These are phyloP conservation scores for Eurypyga helias DNA, from an alignment of 2,113 vertebrate genomes.

Conservation along the genomic window DNA sequence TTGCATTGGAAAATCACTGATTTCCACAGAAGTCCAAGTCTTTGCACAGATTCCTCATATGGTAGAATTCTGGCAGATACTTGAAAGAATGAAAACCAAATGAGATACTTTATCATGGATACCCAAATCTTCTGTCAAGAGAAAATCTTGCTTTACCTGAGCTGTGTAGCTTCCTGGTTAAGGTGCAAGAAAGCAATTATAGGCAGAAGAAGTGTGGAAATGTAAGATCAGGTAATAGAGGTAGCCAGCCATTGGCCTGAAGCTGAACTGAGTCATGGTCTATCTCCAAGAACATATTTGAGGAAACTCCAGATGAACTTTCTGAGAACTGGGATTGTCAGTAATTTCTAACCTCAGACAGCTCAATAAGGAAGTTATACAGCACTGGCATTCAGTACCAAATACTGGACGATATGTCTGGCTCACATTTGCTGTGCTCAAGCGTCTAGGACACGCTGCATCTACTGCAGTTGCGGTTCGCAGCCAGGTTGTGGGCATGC, in stretches of 20 bases:
- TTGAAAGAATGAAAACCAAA: not conserved
- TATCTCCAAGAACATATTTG: not conserved
- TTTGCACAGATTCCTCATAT: not conserved
- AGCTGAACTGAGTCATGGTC: not conserved
- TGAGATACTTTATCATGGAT: not conserved
- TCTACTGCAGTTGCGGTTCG: not conserved
- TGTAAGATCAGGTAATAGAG: not conserved
- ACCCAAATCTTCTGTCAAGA: not conserved
- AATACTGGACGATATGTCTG: rapidly evolving
- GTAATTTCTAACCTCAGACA: not conserved
- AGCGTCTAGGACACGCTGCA: not conserved
- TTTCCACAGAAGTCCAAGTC: not conserved
- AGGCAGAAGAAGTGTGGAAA: not conserved
- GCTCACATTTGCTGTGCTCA: not conserved
- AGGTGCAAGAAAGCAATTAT: not conserved
- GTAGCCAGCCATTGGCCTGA: not conserved
- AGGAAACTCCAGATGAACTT: not conserved
- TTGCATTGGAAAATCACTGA: not conserved
- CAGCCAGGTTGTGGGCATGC: not conserved
- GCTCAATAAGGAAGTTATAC: not conserved
- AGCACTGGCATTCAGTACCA: not conserved
- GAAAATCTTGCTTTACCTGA: not conserved
- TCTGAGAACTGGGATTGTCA: not conserved
- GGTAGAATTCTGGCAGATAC: not conserved
- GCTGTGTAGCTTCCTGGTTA: not conserved